Evolutionary conservation across 2,888 invertebrate species (phyloP).

Genomic region (Oasisia sp.): DNA sequence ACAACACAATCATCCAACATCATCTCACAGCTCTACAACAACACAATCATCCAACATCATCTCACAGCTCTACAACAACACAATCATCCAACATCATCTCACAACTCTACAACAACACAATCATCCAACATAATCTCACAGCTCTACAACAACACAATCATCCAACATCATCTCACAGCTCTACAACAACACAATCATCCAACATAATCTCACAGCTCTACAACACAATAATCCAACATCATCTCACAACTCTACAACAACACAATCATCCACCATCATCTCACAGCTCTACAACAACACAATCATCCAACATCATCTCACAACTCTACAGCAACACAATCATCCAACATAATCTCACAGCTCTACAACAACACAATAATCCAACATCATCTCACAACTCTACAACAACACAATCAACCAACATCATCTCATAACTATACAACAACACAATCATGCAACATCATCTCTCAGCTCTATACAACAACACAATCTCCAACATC

Average conservation of each 20-base stretch:
- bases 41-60: conserved; percentile 47
- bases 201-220: conserved; percentile 56
- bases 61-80: conserved; percentile 51
- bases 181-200: conserved; percentile 46
- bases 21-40: conserved; percentile 52
- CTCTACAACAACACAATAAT: conserved; percentile 49
- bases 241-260: conserved; percentile 52
- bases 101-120: conserved; percentile 51
- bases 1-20: conserved; percentile 47
- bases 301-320: conserved; percentile 50
- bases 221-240: conserved; percentile 45
- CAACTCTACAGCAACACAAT: conserved; percentile 53
- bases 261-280: conserved; percentile 47
- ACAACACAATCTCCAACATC: too few species aligned
- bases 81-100: conserved; percentile 51
- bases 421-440: conserved; percentile 54
- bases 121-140: conserved; percentile 52
- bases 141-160: conserved; percentile 48
- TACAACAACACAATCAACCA: conserved; percentile 46
- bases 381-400: conserved; percentile 54
- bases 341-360: conserved; percentile 50
- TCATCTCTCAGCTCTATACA: conserved; percentile 53
- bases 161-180: conserved; percentile 53
- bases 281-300: conserved; percentile 52
- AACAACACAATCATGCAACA: conserved; percentile 47